These are phyloP conservation scores for Karalla daura DNA, from an alignment of 2,797 vertebrate genomes.

Conservation along the genomic window DNA sequence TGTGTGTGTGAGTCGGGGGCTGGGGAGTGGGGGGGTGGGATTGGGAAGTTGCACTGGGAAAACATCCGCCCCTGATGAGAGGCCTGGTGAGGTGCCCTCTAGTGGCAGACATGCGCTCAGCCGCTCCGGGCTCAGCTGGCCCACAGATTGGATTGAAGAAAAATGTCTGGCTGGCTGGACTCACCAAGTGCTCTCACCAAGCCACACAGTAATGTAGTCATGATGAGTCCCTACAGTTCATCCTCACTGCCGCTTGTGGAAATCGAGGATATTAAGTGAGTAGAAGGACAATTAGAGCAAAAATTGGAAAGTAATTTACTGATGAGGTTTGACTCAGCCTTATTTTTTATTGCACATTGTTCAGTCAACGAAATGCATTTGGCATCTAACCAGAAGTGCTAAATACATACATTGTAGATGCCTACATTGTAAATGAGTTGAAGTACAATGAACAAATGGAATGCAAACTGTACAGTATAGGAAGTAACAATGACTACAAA, in stretches of 20 bases:
- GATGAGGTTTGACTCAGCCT: too few species aligned
- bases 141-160: slow-evolving; percentile 36
- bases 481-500: too few species aligned
- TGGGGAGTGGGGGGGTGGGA: slow-evolving; percentile 31
- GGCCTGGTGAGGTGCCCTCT: slow-evolving; percentile 60
- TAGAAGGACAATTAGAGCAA: background rate
- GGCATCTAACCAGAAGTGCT: too few species aligned
- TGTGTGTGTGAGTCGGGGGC: slow-evolving; percentile 3
- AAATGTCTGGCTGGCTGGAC: slow-evolving; percentile 18
- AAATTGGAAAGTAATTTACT: background rate
- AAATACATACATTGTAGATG: too few species aligned
- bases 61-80: slow-evolving; percentile 79
- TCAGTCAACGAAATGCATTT: too few species aligned
- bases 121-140: slow-evolving; percentile 43
- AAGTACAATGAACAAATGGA: too few species aligned
- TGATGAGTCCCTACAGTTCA: background rate
- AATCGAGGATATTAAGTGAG: background rate
- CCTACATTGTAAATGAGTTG: too few species aligned
- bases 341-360: too few species aligned
- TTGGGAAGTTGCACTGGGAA: slow-evolving; percentile 74
- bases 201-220: background rate
- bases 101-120: slow-evolving; percentile 66
- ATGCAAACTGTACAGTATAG: too few species aligned
- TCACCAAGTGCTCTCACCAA: background rate
- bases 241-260: background rate